A percentile compares a stretch with the other conserved stretches of the same genome.
These are phyloP conservation scores for Ryuthela nishihirai DNA, from an alignment of 2,888 invertebrate genomes.

Conservation along the genomic window DNA sequence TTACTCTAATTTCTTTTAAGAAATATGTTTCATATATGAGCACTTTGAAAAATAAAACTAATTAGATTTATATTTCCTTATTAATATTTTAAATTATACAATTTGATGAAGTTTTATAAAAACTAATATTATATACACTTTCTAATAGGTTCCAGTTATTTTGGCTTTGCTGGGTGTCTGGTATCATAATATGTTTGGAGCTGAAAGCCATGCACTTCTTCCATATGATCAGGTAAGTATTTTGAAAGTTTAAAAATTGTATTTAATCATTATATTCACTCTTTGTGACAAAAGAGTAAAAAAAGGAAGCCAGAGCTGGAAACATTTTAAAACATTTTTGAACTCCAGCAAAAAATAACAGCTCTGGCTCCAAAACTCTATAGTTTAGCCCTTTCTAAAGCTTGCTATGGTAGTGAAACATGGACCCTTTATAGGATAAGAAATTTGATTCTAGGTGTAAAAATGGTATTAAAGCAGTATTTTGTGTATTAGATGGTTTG, in stretches of 20 bases:
- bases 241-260: too few relatives aligned
- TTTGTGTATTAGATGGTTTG: too few relatives aligned
- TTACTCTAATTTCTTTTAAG: neutral
- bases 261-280: too few relatives aligned
- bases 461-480: too few relatives aligned
- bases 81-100: neutral
- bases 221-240: conserved; percentile 84
- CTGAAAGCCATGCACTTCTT: conserved; percentile 91
- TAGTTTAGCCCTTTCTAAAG: too few relatives aligned
- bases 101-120: neutral
- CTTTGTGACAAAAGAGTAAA: neutral
- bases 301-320: too few relatives aligned
- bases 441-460: too few relatives aligned
- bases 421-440: too few relatives aligned
- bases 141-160: conserved; percentile 77
- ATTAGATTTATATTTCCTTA: neutral
- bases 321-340: too few relatives aligned
- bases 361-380: too few relatives aligned
- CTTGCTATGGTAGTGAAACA: too few relatives aligned
- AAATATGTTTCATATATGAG: neutral
- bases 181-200: conserved; percentile 92
- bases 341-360: too few relatives aligned
- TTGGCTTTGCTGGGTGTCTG: conserved; percentile 73
- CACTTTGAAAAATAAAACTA: neutral
- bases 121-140: neutral